A percentile compares a stretch with the other conserved stretches of the same genome.
These are phyloP conservation scores for Typhlichthys eigenmanni DNA, from an alignment of 2,797 vertebrate genomes.

Conservation along the genomic window DNA sequence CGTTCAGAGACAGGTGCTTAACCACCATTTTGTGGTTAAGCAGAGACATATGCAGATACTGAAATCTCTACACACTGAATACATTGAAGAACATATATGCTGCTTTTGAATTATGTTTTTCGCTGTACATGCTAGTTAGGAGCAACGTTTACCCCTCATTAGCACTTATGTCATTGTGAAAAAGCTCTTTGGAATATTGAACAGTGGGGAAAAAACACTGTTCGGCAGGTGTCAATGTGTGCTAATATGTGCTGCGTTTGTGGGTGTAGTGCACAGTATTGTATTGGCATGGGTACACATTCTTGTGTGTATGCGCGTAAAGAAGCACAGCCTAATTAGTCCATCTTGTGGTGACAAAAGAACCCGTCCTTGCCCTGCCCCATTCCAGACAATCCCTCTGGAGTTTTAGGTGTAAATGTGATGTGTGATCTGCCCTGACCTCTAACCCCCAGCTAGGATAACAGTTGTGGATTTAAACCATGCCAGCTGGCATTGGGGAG, in stretches of 20 bases:
- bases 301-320: conserved; percentile 17
- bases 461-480: conserved; percentile 80
- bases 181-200: no score
- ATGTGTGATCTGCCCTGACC: conserved; percentile 58
- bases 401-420: conserved; percentile 60
- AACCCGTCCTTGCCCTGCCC: conserved; percentile 45
- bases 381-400: conserved; percentile 62
- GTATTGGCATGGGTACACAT: conserved; percentile 15
- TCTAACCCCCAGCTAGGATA: conserved; percentile 75
- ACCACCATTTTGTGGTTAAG: no score
- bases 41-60: no score
- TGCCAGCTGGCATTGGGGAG: conserved; percentile 75
- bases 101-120: no score
- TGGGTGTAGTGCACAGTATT: conserved; percentile 9
- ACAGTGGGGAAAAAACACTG: no score
- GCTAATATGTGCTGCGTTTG: conserved; percentile 12
- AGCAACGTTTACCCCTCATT: no score
- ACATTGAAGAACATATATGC: no score
- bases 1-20: no score
- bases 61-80: no score
- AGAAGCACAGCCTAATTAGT: conserved; percentile 71
- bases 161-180: no score
- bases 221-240: conserved; percentile 4
- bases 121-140: no score
- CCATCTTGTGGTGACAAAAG: conserved; percentile 64